These are phyloP conservation scores for Macaria liturata DNA, from an alignment of 2,888 invertebrate genomes.

Conservation along the genomic window DNA sequence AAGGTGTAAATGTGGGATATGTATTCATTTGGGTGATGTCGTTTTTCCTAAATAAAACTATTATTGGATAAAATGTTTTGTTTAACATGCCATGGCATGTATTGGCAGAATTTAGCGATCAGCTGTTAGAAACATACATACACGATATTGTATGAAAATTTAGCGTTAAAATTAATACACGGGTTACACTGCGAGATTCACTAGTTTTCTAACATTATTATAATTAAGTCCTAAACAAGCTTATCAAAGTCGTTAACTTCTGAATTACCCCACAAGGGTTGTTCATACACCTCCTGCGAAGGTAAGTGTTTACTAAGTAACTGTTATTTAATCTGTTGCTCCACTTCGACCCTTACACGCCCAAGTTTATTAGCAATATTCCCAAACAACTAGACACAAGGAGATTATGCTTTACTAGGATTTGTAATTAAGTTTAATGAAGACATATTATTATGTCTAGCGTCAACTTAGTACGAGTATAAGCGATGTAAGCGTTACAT, in stretches of 20 bases:
- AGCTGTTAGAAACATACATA: not conserved
- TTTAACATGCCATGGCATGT: conserved; percentile 30
- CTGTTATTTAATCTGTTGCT: not conserved
- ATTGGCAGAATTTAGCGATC: conserved; percentile 17
- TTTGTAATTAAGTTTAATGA: conserved; percentile 17
- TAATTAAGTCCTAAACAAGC: no score
- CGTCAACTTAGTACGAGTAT: not conserved
- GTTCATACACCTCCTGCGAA: conserved; percentile 5
- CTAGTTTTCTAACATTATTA: no score
- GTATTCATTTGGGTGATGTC: no score
- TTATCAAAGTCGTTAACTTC: conserved; percentile 12
- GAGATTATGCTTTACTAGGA: conserved; percentile 19
- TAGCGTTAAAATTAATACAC: no score
- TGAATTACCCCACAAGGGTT: conserved; percentile 3
- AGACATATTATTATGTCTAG: conserved; percentile 11
- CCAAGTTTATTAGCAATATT: conserved; percentile 18
- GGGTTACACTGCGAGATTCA: no score
- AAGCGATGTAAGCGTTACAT: no score
- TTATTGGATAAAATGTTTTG: conserved; percentile 27
- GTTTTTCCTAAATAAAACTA: not conserved
- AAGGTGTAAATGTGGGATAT: no score
- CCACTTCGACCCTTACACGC: conserved; percentile 11
- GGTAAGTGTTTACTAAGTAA: conserved; percentile 1
- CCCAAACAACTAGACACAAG: conserved; percentile 16
- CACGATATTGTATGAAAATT: no score